Evolutionary conservation across 2,888 invertebrate genomes (phyloP), one percentile per base, ranked within the genome.

Genomic region (Leucophenga maculata): DNA sequence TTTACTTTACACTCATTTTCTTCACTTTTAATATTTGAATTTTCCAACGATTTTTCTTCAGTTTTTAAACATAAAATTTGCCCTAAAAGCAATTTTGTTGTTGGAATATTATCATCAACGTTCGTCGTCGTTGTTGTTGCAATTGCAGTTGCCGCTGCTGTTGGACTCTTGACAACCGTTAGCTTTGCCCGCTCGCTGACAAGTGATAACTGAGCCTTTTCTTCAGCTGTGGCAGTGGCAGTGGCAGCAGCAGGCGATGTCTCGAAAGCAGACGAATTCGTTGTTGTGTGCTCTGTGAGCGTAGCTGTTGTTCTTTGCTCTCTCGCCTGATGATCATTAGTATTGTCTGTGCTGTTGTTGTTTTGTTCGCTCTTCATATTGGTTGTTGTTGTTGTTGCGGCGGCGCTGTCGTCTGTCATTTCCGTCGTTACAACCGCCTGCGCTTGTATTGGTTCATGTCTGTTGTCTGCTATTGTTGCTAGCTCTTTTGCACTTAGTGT

Each of bases 151-250:
- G 68, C 65, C 65, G 67, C 26, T 65, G 64, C 64, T 65, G 65
- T 64, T 67, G 44, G 18, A n/a, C n/a, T n/a, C 13, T 16, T 60
- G 16, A 65, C 64, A 74, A 86, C 86, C 79, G 86, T 79, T 80
- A 86, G 85, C 82, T 80, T 87, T 77, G 87, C 78, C 81, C 85
- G 79, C 83, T 86, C 88, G 79, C 83, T 88, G 79, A 79, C 85
- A 86, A 88, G 86, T 87, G 88, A 86, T 46, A 62, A 46, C 74
- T 78, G 83, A 86, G 85, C 80, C 85, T 80, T 71, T 78, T n/a
- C n/a, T n/a, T n/a, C n/a, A n/a, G n/a, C n/a, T n/a, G n/a, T n/a
- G n/a, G n/a, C n/a, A n/a, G n/a, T n/a, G n/a, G n/a, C n/a, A n/a
- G n/a, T n/a, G n/a, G n/a, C n/a, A n/a, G 80, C 71, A 65, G 74